Evolutionary conservation across 1,140 invertebrate species (phyloP), one percentile per base, ranked within the genome.

Genomic region (Drosophila bocki): DNA sequence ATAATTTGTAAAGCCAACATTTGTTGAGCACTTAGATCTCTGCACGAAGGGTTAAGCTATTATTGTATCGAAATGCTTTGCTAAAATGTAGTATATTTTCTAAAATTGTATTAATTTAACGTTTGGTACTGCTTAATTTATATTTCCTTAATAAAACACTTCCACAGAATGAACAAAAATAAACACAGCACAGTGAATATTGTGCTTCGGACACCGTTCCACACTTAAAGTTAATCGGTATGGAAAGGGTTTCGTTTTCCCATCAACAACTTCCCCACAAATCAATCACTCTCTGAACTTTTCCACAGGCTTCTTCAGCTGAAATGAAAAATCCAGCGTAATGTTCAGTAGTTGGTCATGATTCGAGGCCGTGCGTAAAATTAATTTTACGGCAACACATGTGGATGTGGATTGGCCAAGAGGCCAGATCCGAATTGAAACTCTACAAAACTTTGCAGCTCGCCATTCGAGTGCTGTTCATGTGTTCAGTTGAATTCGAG

Each of bases 291-390:
- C 29, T 11, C 41, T 13, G 37, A 72, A 72, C 44, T 50, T 72
- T 39, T 59, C 26, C 41, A n/a, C 41, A 35, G 37, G 70, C 35
- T 72, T 44, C 68, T 72, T 44, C 53, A 29, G 37, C n/a, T 13
- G 32, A 51, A 72, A 59, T 42, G 22, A 47, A 72, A 74, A 76
- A 76, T 63, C 39, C 53, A 78, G 19, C 62, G 44, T 62, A 53
- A 41, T 78, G 65, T 56, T 39, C 51, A 78, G 44, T 78, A 78
- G 44, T 70, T 69, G 51, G 58, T 78, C 70, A 65, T 74, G 74
- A 64, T 77, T 82, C 69, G 57, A 74, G 75, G 79, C 59, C 67
- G 67, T 82, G 80, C 74, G 67, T 62, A 59, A 72, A 82, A 78
- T 72, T 82, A 62, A 82, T 59, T 81, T 82, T 75, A 59, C 59